Evolutionary conservation across 2,113 vertebrate genomes (phyloP), one percentile per base, ranked within the genome.

Genomic region (Nettapus auritus): DNA sequence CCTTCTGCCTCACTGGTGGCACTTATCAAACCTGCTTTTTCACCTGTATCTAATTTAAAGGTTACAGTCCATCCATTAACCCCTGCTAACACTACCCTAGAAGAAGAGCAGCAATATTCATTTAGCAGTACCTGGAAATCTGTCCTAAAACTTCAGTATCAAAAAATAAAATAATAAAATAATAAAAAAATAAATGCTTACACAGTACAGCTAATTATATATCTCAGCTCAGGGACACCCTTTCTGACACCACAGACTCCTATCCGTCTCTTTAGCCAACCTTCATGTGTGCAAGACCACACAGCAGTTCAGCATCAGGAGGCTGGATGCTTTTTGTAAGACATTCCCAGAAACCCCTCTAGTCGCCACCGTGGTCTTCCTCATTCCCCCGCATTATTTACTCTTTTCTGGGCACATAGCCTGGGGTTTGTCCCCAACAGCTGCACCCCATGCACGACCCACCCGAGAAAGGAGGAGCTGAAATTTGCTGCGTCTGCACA

Each of bases 1-100:
- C 46, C 59, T 94, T 78, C 78, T 19, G 62, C 42, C 38, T 86
- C 77, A 28, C 11, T 56, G 31, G 62, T 67, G 79, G 76, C 0
- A 0, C 26, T 91, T 85, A 88, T 67, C 87, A 38, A 89, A 89
- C 66, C 69, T 89, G 50, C 50, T 66, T 93, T 94, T 73, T 38
- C 70, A 82, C 62, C 57, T 94, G 68, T 46, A 15, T 69, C 20
- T 85, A 57, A 96, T 93, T 87, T 93, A 95, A 82, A 92, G 77
- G 69, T 90, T 90, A 78, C 10, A 64, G 77, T 60, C 86, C 74
- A 40, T 2, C 44, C 73, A 66, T 93, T 93, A 85, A 73, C 81
- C 70, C 40, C 77, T 40, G n/a, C 60, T 85, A 64, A 73, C 48
- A 84, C 62, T 83, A 92, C 64, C 66, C 25, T 16, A 81, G 83